Conservation (phyloP, 1,140 invertebrate species). For the Drosophila seguyi region DNA sequence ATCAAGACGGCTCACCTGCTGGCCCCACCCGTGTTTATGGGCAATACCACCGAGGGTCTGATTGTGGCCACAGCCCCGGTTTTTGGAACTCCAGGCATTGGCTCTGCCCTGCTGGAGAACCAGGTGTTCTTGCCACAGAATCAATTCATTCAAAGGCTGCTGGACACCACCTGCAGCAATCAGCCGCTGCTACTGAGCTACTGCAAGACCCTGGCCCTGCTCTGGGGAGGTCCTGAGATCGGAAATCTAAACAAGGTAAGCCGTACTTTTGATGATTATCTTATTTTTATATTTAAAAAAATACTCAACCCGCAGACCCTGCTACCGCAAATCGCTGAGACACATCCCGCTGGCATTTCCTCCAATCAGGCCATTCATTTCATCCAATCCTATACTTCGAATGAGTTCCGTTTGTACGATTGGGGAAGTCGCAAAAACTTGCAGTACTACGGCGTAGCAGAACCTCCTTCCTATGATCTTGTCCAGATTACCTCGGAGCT, state of each 20-base stretch:
- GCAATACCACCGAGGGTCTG: slow-evolving; percentile 85
- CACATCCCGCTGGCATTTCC: slow-evolving; percentile 86
- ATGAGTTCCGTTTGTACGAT: slow-evolving; percentile 85
- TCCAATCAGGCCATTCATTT: slow-evolving; percentile 86
- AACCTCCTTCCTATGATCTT: slow-evolving; percentile 86
- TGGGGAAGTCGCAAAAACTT: slow-evolving; percentile 85
- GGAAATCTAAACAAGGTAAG: slow-evolving; percentile 69
- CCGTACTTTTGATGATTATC: background rate
- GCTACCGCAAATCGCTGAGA: slow-evolving; percentile 67
- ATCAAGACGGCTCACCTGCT: slow-evolving; percentile 86
- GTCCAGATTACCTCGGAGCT: slow-evolving; percentile 87
- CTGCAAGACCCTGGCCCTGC: slow-evolving; percentile 63
- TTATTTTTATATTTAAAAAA: too few relatives aligned
- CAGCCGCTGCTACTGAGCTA: slow-evolving; percentile 52
- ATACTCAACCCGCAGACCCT: slow-evolving; percentile 41
- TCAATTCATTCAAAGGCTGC: slow-evolving; percentile 48
- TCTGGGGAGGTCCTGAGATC: slow-evolving; percentile 58
- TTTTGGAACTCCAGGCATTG: slow-evolving; percentile 55
- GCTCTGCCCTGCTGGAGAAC: slow-evolving; percentile 51
- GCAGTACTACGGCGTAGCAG: slow-evolving; percentile 80
- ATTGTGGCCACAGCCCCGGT: slow-evolving; percentile 60
- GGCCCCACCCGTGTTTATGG: slow-evolving; percentile 87
- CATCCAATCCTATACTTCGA: slow-evolving; percentile 83
- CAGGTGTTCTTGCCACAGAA: slow-evolving; percentile 74
- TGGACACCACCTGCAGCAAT: slow-evolving; percentile 69